Evolutionary conservation across 2,113 vertebrate species (phyloP).

Genomic region (Oncorhynchus nerka): DNA sequence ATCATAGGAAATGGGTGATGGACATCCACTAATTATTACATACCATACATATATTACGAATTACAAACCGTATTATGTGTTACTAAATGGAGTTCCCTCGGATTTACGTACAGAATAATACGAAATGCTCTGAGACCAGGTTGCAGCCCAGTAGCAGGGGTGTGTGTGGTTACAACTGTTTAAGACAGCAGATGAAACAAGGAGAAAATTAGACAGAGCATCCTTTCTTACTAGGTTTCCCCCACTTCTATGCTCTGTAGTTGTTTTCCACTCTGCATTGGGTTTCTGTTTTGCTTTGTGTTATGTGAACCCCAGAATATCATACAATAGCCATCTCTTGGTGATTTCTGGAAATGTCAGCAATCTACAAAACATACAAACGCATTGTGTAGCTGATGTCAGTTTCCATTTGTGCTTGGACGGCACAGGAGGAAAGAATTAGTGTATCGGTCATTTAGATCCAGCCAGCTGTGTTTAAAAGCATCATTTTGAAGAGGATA

Average conservation of each 20-base stretch:
- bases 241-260: too few species aligned
- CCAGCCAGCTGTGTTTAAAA: conserved; percentile 12
- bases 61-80: too few species aligned
- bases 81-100: too few species aligned
- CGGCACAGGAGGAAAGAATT: conserved; percentile 7
- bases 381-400: not conserved
- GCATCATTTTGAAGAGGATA: conserved; percentile 5
- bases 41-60: too few species aligned
- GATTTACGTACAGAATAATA: too few species aligned
- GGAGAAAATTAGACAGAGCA: not conserved
- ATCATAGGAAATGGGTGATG: too few species aligned
- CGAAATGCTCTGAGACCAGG: too few species aligned
- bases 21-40: too few species aligned
- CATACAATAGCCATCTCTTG: not conserved
- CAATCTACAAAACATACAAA: not conserved
- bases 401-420: not conserved
- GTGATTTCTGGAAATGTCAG: not conserved
- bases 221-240: too few species aligned
- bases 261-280: not conserved
- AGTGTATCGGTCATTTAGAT: conserved; percentile 5
- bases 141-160: not conserved
- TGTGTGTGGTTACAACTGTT: not conserved
- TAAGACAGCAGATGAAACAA: not conserved
- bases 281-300: not conserved
- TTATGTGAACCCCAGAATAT: not conserved